phyloP scores from a whole-genome alignment of 2,113 vertebrate genomes.

The Galbula dea region DNA sequence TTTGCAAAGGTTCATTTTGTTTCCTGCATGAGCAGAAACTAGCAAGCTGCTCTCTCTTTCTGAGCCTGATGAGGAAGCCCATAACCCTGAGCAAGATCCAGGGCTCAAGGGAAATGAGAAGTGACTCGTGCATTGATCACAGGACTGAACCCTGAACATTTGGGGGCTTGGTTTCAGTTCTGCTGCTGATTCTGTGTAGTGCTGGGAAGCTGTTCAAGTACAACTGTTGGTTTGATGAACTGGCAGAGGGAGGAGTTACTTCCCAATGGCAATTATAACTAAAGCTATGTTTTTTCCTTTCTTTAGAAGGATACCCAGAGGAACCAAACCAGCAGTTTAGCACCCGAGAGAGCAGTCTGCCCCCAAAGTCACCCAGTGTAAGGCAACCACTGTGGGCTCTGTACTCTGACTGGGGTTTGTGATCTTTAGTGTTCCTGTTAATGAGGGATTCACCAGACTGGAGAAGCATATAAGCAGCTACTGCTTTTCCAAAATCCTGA shows the following conservation, averaged over 20 bases:
- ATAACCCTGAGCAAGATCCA: not conserved
- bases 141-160: not conserved
- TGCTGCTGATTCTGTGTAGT: not conserved
- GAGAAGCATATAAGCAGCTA: not conserved
- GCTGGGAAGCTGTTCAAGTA: not conserved
- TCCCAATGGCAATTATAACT: not conserved
- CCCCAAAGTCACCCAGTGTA: constrained; percentile 37
- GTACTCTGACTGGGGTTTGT: not conserved
- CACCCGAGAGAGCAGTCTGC: not conserved
- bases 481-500: not conserved
- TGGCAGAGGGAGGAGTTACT: not conserved
- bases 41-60: not conserved
- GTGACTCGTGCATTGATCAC: not conserved
- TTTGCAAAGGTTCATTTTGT: not conserved
- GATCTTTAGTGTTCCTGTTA: not conserved
- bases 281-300: not conserved
- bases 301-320: not conserved
- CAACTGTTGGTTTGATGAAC: not conserved
- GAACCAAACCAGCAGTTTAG: not conserved
- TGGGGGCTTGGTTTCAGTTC: constrained; percentile 12
- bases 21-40: not conserved
- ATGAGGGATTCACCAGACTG: not conserved
- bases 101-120: not conserved
- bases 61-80: not conserved
- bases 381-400: not conserved